These are phyloP conservation scores for Scolopax bukidnonensis DNA, from an alignment of 2,797 vertebrate species.

Conservation along the genomic window DNA sequence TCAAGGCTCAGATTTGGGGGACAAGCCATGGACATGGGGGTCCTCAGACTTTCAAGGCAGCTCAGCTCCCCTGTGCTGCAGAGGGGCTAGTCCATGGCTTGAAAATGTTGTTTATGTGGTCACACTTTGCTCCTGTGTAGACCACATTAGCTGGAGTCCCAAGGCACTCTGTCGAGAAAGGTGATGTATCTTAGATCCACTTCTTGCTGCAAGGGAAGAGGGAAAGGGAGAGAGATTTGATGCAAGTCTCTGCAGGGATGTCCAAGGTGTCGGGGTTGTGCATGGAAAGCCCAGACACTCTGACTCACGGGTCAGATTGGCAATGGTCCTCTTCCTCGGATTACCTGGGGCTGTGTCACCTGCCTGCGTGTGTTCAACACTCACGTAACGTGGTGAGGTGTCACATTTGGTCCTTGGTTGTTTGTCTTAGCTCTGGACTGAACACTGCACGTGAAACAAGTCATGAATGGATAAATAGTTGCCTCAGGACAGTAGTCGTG, in stretches of 20 bases:
- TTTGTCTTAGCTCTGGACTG: background rate
- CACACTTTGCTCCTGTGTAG: background rate
- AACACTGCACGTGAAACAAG: background rate
- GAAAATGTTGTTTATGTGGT: background rate
- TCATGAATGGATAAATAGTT: background rate
- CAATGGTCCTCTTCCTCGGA: background rate
- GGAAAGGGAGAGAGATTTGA: background rate
- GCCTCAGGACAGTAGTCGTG: background rate
- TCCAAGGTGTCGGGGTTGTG: background rate
- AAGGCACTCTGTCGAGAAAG: background rate
- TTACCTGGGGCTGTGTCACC: background rate
- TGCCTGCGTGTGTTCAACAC: background rate
- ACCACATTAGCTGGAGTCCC: background rate
- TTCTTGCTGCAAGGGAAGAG: too few relatives aligned
- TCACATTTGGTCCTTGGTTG: background rate
- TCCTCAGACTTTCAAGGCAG: background rate
- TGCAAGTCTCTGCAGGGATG: background rate
- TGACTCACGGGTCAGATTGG: background rate
- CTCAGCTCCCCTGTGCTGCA: background rate
- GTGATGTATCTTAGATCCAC: rapidly evolving
- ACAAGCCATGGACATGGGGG: background rate
- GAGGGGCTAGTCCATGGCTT: rapidly evolving
- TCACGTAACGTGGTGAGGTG: background rate
- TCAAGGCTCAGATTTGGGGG: background rate
- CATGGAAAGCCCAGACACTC: background rate